Evolutionary conservation across 2,888 invertebrate species (phyloP), one percentile per base, ranked within the genome.

Genomic region (Hecatera dysodea): DNA sequence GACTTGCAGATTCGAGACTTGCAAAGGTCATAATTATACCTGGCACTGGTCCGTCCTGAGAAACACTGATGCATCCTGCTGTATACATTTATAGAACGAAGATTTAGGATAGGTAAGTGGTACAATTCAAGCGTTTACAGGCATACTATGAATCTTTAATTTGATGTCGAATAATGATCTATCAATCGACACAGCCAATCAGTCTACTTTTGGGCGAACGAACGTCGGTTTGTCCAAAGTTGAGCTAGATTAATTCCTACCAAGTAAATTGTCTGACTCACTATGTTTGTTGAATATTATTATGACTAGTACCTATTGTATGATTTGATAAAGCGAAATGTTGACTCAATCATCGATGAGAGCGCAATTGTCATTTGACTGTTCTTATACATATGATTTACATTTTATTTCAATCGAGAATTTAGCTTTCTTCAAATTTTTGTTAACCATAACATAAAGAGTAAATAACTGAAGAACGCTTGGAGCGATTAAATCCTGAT

Each of bases 1-100:
- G 42, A 52, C 24, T 64, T 71, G 53, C 29, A 33, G 24, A 73
- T 72, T 72, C 3, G 1, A 44, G 42, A 61, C 39, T 36, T 24
- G 29, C n/a, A 52, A 33, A 44, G 19, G 19, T 24, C 27, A 46
- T 2, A 22, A 29, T 29, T 36, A 22, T 11, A 46, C 8, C 29
- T 3, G 9, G 8, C 24, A 53, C 36, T n/a, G 46, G 8, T 24
- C 11, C 11, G 4, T n/a, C 17, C 9, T 36, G 15, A 29, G n/a
- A 36, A 66, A 39, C 24, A 22, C 57, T 27, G 24, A 42, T 11
- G 24, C 17, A 17, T 42, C 22, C 17, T 17, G 9, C 9, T 57
- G 22, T 22, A 57, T 8, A n/a, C 8, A n/a, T 15, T 33, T 55
- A 33, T 36, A 57, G 9, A 39, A 15, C 17, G 36, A 57, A 57